These are phyloP conservation scores for Subacronicta megacephala DNA, from an alignment of 2,888 invertebrate species.

Conservation along the genomic window DNA sequence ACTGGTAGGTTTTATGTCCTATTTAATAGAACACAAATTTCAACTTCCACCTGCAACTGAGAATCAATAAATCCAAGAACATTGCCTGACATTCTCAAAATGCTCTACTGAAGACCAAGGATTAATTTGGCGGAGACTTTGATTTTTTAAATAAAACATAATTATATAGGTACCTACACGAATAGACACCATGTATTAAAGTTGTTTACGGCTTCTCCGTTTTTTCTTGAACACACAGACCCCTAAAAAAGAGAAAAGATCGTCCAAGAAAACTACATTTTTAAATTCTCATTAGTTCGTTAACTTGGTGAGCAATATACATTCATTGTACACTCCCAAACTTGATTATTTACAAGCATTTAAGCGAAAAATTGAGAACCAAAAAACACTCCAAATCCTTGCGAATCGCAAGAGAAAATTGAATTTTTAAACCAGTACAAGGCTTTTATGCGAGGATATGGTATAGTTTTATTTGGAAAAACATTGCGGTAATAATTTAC, in stretches of 20 bases:
- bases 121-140: too few species aligned
- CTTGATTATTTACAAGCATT: constrained; percentile 62
- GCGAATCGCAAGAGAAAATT: constrained; percentile 63
- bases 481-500: constrained; percentile 73
- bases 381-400: constrained; percentile 58
- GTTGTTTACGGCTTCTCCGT: too few species aligned
- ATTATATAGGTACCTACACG: too few species aligned
- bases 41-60: too few species aligned
- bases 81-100: too few species aligned
- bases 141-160: too few species aligned
- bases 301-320: constrained; percentile 59
- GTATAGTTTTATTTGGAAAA: constrained; percentile 67
- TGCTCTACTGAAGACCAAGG: too few species aligned
- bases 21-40: too few species aligned
- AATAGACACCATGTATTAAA: too few species aligned
- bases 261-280: constrained; percentile 59
- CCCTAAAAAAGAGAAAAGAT: constrained; percentile 36
- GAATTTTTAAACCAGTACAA: constrained; percentile 70
- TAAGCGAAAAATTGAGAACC: constrained; percentile 65
- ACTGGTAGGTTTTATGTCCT: too few species aligned
- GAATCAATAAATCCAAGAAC: too few species aligned
- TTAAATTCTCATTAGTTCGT: constrained; percentile 70
- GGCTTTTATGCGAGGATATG: constrained; percentile 59
- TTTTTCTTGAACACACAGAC: not conserved
- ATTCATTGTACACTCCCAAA: constrained; percentile 50